Evolutionary conservation across 2,888 invertebrate genomes (phyloP).

Genomic region (Tolmerus cingulatus): DNA sequence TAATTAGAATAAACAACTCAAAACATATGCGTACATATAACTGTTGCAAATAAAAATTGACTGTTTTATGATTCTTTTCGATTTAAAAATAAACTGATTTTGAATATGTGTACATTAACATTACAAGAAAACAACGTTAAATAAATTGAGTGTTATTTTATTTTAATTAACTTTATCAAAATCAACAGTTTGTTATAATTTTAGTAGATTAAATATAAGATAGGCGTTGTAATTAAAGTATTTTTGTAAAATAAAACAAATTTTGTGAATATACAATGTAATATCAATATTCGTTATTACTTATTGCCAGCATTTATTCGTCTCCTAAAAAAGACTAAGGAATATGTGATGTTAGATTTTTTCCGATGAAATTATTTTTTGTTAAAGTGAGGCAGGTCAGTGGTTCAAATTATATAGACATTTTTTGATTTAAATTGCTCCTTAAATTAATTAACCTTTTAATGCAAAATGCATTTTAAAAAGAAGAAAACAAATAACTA

Average conservation of each 20-base stretch:
- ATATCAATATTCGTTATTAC: not conserved
- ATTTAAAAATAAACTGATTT: too few species aligned
- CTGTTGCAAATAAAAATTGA: too few species aligned
- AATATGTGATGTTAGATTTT: not conserved
- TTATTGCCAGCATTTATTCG: not conserved
- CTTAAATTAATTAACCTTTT: too few species aligned
- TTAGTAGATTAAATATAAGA: not conserved
- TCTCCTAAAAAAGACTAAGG: not conserved
- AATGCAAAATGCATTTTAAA: not conserved
- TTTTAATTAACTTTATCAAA: not conserved
- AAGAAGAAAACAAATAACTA: not conserved
- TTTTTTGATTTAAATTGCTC: not conserved
- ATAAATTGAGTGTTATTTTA: too few species aligned
- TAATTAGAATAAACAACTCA: too few species aligned
- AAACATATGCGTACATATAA: too few species aligned
- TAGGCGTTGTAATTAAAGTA: not conserved
- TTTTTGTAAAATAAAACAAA: not conserved
- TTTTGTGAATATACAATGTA: not conserved
- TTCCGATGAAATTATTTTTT: not conserved
- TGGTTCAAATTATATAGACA: not conserved
- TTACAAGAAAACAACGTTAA: too few species aligned
- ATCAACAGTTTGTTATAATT: not conserved
- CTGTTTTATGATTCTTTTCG: too few species aligned
- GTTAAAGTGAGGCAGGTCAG: not conserved
- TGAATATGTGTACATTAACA: too few species aligned